Conservation (phyloP, 1,140 invertebrate genomes). For the Mizuhopecten yessoensis region DNA sequence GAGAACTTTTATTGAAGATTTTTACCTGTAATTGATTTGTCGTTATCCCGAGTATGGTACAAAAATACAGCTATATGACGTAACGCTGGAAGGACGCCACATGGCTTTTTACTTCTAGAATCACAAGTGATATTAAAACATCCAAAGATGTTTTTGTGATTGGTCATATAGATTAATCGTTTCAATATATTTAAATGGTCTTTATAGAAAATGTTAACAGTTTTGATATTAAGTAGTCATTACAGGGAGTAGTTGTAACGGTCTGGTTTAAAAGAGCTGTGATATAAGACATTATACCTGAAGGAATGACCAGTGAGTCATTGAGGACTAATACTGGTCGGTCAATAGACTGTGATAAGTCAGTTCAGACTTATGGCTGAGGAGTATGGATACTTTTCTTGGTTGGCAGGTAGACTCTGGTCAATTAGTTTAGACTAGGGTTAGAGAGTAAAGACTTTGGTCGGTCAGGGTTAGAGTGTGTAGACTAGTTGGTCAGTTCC, state of each 20-base stretch:
- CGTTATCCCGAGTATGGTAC: neutral
- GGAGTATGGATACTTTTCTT: too few relatives aligned
- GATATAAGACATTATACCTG: too few relatives aligned
- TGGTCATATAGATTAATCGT: neutral
- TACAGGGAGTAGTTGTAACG: neutral
- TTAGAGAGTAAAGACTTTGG: too few relatives aligned
- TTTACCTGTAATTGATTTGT: conserved; percentile 35
- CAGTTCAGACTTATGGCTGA: too few relatives aligned
- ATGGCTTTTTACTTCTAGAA: neutral
- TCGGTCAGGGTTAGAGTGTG: too few relatives aligned
- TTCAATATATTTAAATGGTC: neutral
- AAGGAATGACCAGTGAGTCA: too few relatives aligned
- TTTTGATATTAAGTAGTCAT: neutral
- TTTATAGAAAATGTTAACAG: neutral
- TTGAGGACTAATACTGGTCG: too few relatives aligned
- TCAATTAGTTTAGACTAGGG: too few relatives aligned
- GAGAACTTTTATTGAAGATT: conserved; percentile 12
- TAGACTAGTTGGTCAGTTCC: too few relatives aligned
- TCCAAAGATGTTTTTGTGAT: neutral
- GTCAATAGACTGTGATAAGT: too few relatives aligned
- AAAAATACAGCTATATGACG: neutral
- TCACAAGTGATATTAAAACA: neutral
- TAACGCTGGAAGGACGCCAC: neutral
- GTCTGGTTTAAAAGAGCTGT: too few relatives aligned
- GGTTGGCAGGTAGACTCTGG: too few relatives aligned